phyloP scores from a whole-genome alignment of 2,113 vertebrate genomes.

The Mastomys natalensis region DNA sequence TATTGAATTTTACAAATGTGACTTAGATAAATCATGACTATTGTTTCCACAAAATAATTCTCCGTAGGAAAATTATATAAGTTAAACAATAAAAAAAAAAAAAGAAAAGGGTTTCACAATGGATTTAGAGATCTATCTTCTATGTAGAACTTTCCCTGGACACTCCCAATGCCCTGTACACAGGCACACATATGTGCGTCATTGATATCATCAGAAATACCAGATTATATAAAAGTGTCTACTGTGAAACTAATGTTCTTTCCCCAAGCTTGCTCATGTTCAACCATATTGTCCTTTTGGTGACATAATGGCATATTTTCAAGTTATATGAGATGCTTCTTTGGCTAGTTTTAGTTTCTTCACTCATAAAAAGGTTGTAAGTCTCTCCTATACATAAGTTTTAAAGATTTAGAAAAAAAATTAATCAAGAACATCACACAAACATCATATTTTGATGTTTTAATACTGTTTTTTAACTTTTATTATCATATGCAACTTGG shows the following conservation, averaged over 20 bases:
- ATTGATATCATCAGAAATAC: background rate
- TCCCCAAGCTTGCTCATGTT: background rate
- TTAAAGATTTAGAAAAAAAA: background rate
- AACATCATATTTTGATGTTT: background rate
- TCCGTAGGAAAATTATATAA: background rate
- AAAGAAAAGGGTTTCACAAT: background rate
- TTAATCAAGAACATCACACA: background rate
- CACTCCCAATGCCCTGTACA: background rate
- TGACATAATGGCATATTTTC: background rate
- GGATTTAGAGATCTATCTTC: background rate
- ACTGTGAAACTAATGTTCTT: background rate
- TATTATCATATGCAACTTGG: background rate
- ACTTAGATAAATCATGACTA: background rate
- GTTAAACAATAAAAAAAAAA: background rate
- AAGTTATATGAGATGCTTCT: background rate
- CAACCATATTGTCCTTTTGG: background rate
- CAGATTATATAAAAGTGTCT: background rate
- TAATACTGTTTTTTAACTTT: background rate
- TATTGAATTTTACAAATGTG: background rate
- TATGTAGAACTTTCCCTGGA: background rate
- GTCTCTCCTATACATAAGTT: background rate
- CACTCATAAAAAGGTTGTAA: background rate
- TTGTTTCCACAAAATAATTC: background rate
- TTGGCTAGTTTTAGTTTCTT: background rate
- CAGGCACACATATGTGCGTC: background rate